These are phyloP conservation scores for Triplophysa yarkandensis DNA, from an alignment of 2,797 vertebrate species.

Conservation along the genomic window DNA sequence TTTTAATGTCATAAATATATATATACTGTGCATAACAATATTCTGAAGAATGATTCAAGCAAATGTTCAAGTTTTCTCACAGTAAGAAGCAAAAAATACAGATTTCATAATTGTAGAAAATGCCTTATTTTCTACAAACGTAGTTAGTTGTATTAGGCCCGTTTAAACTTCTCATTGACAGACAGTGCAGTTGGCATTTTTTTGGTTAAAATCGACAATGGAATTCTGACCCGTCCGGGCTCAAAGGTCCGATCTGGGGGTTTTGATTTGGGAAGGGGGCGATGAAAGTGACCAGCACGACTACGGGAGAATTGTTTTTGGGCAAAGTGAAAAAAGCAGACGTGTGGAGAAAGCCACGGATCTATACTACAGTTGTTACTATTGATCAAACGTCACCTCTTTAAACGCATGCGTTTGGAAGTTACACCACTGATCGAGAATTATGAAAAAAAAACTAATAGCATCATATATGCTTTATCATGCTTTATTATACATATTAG, in stretches of 20 bases:
- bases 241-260: conserved; percentile 67
- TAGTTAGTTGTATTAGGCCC: conserved; percentile 62
- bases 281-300: conserved; percentile 61
- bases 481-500: neutral
- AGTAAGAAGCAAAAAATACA: conserved; percentile 1
- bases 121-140: conserved; percentile 68
- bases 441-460: conserved; percentile 40
- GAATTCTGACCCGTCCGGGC: conserved; percentile 71
- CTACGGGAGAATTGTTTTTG: conserved; percentile 60
- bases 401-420: conserved; percentile 59
- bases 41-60: neutral
- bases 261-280: conserved; percentile 64
- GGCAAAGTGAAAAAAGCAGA: conserved; percentile 58
- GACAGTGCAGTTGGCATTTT: conserved; percentile 71
- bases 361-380: conserved; percentile 63
- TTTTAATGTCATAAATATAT: neutral
- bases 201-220: conserved; percentile 73
- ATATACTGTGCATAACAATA: neutral
- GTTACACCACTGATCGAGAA: conserved; percentile 60
- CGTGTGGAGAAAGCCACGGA: conserved; percentile 60
- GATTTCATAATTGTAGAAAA: conserved; percentile 67
- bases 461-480: conserved; percentile 1
- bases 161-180: conserved; percentile 67
- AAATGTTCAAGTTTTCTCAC: too few relatives aligned
- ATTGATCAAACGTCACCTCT: conserved; percentile 68